Evolutionary conservation across 2,113 vertebrate genomes (phyloP), one percentile per base, ranked within the genome.

Genomic region (Corythoichthys intestinalis): DNA sequence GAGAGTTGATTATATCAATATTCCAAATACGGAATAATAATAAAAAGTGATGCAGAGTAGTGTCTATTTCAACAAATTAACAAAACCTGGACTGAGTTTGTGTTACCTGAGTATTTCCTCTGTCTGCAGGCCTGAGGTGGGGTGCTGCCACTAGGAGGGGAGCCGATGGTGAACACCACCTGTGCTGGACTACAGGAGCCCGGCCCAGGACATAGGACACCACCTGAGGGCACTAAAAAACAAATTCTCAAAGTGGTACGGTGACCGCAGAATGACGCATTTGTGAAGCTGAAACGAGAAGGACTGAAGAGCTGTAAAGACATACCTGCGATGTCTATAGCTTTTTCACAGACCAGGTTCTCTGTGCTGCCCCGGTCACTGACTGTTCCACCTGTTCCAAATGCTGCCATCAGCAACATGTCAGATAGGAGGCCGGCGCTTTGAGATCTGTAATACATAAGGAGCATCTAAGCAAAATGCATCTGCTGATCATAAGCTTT

Each of bases 141-240:
- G 0, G 95, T 95, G 83, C 90, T 92, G 84, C 95, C 94, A 37
- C 93, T 94, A 44, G 97, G 94, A 65, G 97, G 97, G n/a, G 97
- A 99, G 65, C 97, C 97, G 58, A 99, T 95, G 0, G 96, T 98
- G 85, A 99, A 99, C 65, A 98, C 86, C 74, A 97, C 96, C 4
- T 94, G 94, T 5, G 94, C 91, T 0, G 96, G 95, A 83, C 94
- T 96, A 80, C 90, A 77, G 64, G 95, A 92, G 4, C 91, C 89
- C 11, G 91, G 92, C 5, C 89, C 83, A 1, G 91, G 86, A 47
- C 89, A 87, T 77, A 91, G 94, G n/a, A 86, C 91, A 78, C 91
- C 92, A 88, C 91, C 75, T 67, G 93, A 87, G 79, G 95, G 91
- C 17, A 89, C 96, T 96, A 68, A 66, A 73, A 59, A 49, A 69